Percentiles rank a stretch among this genome's conserved stretches.
phyloP scores from a whole-genome alignment of 2,888 invertebrate genomes.

The Trileptium ribeirensis region DNA sequence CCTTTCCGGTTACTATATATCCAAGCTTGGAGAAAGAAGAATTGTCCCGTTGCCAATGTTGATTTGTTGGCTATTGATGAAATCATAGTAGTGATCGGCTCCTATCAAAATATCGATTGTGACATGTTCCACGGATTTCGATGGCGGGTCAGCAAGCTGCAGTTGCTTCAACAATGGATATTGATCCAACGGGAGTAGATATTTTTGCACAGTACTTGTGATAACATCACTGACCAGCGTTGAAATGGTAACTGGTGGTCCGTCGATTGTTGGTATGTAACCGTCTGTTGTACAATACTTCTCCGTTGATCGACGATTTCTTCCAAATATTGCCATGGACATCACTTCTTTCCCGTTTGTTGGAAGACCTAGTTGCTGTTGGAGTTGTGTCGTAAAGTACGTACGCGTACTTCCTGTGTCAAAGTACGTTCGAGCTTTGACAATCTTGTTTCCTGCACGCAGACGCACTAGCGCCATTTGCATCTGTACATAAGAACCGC shows the following conservation, averaged over 20 bases:
- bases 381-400: background rate
- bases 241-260: background rate
- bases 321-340: background rate
- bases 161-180: background rate
- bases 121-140: background rate
- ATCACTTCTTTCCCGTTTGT: background rate
- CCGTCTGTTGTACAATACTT: background rate
- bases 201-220: background rate
- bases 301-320: background rate
- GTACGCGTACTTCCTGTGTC: background rate
- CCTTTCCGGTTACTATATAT: background rate
- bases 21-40: background rate
- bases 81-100: slow-evolving; percentile 2
- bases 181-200: background rate
- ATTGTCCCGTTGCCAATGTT: background rate
- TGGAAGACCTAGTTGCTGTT: background rate
- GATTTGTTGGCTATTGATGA: background rate
- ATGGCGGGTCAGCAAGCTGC: background rate
- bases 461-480: background rate
- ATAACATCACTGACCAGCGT: background rate
- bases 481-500: background rate
- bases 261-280: background rate
- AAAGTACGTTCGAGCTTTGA: background rate
- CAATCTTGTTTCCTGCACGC: background rate
- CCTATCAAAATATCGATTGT: background rate